These are phyloP conservation scores for Phocoena sinus DNA, from an alignment of 2,113 vertebrate genomes.

Conservation along the genomic window DNA sequence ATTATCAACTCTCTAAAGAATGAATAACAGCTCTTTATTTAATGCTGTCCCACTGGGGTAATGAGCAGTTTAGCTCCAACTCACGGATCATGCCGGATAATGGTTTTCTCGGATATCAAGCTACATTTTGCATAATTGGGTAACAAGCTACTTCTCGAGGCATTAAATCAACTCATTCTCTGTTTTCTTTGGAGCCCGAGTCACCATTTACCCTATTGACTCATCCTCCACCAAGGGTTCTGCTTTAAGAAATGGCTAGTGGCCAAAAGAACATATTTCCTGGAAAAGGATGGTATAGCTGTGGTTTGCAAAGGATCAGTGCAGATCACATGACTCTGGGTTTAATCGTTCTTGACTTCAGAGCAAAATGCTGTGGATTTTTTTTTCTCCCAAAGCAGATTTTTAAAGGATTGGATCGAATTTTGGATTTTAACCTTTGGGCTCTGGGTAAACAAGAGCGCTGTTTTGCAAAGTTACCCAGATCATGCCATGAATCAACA, in stretches of 20 bases:
- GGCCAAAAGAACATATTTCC: not conserved
- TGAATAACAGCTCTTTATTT: not conserved
- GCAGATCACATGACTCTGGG: not conserved
- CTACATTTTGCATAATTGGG: constrained; percentile 37
- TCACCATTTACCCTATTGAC: not conserved
- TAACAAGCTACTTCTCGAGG: constrained; percentile 23
- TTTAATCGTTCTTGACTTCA: not conserved
- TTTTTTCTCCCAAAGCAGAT: not conserved
- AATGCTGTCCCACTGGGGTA: not conserved
- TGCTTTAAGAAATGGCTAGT: constrained; percentile 8
- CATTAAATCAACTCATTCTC: constrained; percentile 6
- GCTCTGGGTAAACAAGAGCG: not conserved
- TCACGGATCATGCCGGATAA: not conserved
- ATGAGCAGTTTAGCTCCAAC: not conserved
- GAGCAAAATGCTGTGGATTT: not conserved
- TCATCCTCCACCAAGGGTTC: not conserved
- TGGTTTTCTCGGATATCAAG: constrained; percentile 11
- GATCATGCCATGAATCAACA: not conserved
- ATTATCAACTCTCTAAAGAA: not conserved
- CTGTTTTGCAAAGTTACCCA: not conserved
- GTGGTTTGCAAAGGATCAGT: not conserved
- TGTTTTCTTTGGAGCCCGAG: constrained; percentile 24
- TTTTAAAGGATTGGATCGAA: not conserved
- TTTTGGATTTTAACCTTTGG: not conserved
- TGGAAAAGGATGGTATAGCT: not conserved